Evolutionary conservation across 2,888 invertebrate species (phyloP).

Genomic region (Eueremaeus valkanovi): DNA sequence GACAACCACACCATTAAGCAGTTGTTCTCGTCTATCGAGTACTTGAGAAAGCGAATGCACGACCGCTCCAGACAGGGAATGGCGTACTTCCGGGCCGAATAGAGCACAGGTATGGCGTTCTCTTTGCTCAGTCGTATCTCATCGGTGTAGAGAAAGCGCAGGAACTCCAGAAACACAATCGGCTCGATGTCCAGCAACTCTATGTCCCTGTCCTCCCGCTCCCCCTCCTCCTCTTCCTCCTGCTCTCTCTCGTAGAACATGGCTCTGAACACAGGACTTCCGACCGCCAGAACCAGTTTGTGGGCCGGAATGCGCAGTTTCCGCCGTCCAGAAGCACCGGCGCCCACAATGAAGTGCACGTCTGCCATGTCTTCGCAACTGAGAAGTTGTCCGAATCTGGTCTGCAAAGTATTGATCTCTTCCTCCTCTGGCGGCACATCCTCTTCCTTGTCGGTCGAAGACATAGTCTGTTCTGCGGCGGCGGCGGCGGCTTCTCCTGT

Average conservation of each 20-base stretch:
- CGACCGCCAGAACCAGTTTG: constrained; percentile 20
- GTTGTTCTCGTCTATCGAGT: not conserved
- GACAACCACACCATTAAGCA: constrained; percentile 24
- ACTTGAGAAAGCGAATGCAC: not conserved
- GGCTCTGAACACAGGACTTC: constrained; percentile 28
- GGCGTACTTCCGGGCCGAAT: not conserved
- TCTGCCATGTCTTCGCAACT: constrained; percentile 35
- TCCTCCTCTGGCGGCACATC: too few species aligned
- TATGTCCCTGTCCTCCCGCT: constrained; percentile 20
- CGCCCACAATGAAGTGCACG: constrained; percentile 33
- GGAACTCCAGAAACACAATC: constrained; percentile 28
- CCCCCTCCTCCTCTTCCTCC: not conserved
- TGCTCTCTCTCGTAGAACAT: not conserved
- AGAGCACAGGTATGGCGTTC: not conserved
- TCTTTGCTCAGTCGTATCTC: not conserved
- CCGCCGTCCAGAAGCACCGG: not conserved
- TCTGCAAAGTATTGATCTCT: constrained; percentile 1
- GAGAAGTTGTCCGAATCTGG: constrained; percentile 28
- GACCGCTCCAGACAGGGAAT: constrained; percentile 13
- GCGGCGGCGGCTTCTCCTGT: too few species aligned
- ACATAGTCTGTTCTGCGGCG: too few species aligned
- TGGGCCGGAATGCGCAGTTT: constrained; percentile 37
- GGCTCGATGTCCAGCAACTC: constrained; percentile 31
- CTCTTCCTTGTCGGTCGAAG: too few species aligned
- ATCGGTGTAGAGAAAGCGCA: not conserved